phyloP scores from a whole-genome alignment of 2,888 invertebrate genomes.

The Cyclophora albipunctata region DNA sequence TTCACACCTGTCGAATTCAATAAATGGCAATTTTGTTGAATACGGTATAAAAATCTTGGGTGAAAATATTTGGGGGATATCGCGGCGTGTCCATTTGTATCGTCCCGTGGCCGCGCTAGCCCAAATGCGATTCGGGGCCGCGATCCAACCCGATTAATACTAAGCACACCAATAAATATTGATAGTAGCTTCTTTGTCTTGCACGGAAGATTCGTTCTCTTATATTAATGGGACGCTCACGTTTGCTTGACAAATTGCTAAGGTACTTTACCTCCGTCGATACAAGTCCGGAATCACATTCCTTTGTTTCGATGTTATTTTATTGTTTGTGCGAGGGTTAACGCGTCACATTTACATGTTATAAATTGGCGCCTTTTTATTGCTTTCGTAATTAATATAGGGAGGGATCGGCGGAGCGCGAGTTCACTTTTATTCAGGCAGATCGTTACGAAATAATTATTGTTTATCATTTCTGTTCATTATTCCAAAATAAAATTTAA shows the following conservation, averaged over 20 bases:
- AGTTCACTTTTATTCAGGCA: too few species aligned
- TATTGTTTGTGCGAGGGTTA: conserved; percentile 17
- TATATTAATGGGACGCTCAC: conserved; percentile 67
- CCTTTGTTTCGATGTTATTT: conserved; percentile 22
- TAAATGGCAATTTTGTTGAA: conserved; percentile 13
- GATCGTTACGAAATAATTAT: too few species aligned
- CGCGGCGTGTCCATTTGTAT: conserved; percentile 57
- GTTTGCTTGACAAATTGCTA: conserved; percentile 59
- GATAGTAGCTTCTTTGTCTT: conserved; percentile 71
- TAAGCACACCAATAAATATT: conserved; percentile 74
- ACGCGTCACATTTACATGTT: conserved; percentile 17
- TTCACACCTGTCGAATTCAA: conserved; percentile 14
- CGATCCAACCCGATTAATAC: conserved; percentile 69
- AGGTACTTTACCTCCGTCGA: conserved; percentile 25
- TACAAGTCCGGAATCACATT: conserved; percentile 20
- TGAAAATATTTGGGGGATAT: conserved; percentile 58
- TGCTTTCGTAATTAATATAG: conserved; percentile 2
- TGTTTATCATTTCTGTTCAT: too few species aligned
- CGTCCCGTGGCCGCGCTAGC: conserved; percentile 30
- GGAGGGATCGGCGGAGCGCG: too few species aligned
- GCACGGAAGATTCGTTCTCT: conserved; percentile 60
- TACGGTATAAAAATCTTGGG: conserved; percentile 44
- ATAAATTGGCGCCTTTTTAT: conserved; percentile 11
- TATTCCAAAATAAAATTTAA: too few species aligned
- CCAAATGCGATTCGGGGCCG: conserved; percentile 47